Evolutionary conservation across 2,888 invertebrate genomes (phyloP), one percentile per base, ranked within the genome.

Genomic region (Cetonia aurata): DNA sequence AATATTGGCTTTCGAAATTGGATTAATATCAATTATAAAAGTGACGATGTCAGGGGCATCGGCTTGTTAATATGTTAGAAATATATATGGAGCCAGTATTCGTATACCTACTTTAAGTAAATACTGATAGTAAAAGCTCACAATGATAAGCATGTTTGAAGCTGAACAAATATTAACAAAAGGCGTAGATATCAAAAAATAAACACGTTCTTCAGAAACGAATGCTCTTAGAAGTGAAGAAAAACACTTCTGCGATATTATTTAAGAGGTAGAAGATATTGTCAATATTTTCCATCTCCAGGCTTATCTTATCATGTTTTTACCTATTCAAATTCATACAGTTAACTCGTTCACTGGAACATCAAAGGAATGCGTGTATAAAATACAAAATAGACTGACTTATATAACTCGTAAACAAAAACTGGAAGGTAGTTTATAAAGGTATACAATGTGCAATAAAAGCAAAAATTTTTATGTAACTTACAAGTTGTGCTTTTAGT

Each of bases 401-500:
- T 25, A 25, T 4, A 25, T 4, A 25, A 25, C 4, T 25, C 56
- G 3, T 53, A 53, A 31, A 12, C 12, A 53, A 15, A 15, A 1
- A 52, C 6, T 19, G 52, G 52, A 17, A 4, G 17, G 37, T 37
- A 33, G 33, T n/a, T 46, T 46, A 48, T 10, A n/a, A 48, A 48
- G 6, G 13, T n/a, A 13, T 13, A 46, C 10, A 46, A 3, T 46
- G 46, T 15, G 15, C 12, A 48, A n/a, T 48, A 48, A 48, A 25
- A 25, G 4, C 25, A 25, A 25, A 25, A 25, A 48, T 4, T 15
- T 1, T 15, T 17, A 42, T 44, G 12, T 17, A 71, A 87, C 88
- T 88, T 90, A 92, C 92, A 86, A 92, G 89, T 90, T 92, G 92
- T 82, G 91, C 88, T 86, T 92, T 92, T 82, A 92, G 88, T 87